Evolutionary conservation across 2,797 vertebrate species (phyloP), one percentile per base, ranked within the genome.

Genomic region (Micrastur ruficollis): DNA sequence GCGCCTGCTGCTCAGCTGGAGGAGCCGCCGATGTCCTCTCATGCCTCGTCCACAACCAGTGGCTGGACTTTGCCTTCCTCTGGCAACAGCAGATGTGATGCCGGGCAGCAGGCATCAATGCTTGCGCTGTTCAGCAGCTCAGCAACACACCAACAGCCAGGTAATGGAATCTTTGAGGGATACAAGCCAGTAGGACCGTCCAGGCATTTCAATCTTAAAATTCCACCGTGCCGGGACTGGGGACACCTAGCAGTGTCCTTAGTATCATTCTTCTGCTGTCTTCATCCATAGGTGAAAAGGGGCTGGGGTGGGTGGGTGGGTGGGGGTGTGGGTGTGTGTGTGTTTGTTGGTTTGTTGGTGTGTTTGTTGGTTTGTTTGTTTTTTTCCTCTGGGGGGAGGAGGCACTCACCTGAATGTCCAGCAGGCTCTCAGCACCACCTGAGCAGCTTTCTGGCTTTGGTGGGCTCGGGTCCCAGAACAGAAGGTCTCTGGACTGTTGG

Each of bases 1-100:
- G 11, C 50, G 63, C 5, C 12, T 13, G n/a, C 44, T 34, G 44
- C 36, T 47, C 38, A 6, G 27, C 18, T 36, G 44, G 31, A 70
- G 70, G 21, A 36, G 62, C 70, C 44, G 7, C 2, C 32, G 46
- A 11, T 55, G 16, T 53, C 63, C 26, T 27, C 62, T 31, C 40
- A 2, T 10, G 3, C 44, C 74, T 40, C 46, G 12, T 5, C 46
- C 47, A 2, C 0, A 5, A 23, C 1, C n/a, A 56, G 14, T 2
- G 21, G 8, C 20, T 52, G 80, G 25, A 16, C n/a, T 58, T 68
- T 8, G 29, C 53, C 53, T 12, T 15, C 22, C 16, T 61, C 72
- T 8, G 4, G 9, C 53, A 49, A 11, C 26, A 66, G 53, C 58
- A 38, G 32, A 9, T 2, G 46, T 3, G 42, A n/a, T 1, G 12